A percentile compares a stretch with the other conserved stretches of the same genome.
Evolutionary conservation across 2,888 invertebrate species (phyloP).

Genomic region (Gymnocheta viridis): DNA sequence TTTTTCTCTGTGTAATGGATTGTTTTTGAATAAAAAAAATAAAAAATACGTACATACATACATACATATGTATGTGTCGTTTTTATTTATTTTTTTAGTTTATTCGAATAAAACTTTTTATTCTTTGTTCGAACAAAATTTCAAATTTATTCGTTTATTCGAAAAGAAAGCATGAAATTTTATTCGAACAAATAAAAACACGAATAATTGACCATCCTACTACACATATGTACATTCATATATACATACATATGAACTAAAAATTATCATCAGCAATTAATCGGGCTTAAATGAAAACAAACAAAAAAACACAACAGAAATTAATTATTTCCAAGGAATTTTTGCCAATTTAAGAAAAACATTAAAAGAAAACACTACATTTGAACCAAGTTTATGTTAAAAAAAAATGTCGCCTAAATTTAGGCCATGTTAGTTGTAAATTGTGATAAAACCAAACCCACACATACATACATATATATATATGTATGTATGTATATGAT

Average conservation of each 20-base stretch:
- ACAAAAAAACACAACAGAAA: neutral
- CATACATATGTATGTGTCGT: too few relatives aligned
- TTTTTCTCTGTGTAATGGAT: too few relatives aligned
- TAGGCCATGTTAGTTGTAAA: constrained; percentile 7
- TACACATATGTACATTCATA: neutral
- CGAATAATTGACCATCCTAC: too few relatives aligned
- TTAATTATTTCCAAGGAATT: neutral
- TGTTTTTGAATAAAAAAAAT: too few relatives aligned
- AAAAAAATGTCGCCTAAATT: neutral
- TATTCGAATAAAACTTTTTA: too few relatives aligned
- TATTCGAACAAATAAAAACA: too few relatives aligned
- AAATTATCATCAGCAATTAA: constrained; percentile 75
- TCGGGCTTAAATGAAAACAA: constrained; percentile 70
- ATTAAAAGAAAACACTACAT: neutral
- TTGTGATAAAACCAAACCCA: constrained; percentile 9
- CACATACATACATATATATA: neutral
- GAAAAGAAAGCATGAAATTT: too few relatives aligned
- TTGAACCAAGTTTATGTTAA: constrained; percentile 1
- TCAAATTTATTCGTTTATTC: too few relatives aligned
- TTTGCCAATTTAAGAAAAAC: neutral
- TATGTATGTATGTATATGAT: neutral
- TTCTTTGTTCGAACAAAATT: too few relatives aligned
- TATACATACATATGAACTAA: neutral
- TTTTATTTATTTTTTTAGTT: too few relatives aligned
- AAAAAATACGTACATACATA: neutral